phyloP scores from a whole-genome alignment of 1,140 invertebrate species.

The Aphaenogaster floridana region DNA sequence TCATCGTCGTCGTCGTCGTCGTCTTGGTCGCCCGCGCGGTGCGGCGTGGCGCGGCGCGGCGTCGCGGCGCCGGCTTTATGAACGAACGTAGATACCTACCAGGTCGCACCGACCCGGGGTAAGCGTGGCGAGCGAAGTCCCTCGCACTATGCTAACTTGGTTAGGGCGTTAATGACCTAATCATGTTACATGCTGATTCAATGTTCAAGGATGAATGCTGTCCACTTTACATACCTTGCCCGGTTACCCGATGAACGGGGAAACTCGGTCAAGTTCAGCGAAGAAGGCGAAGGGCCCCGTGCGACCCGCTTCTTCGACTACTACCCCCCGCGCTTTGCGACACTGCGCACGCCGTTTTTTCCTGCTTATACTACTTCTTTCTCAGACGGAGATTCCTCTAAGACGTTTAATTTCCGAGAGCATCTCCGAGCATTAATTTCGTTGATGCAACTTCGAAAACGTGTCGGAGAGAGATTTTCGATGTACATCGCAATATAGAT shows the following conservation, averaged over 20 bases:
- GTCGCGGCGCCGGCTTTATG: conserved; percentile 76
- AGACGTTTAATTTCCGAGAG: background rate
- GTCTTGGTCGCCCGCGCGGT: conserved; percentile 61
- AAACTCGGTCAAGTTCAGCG: conserved; percentile 86
- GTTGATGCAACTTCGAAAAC: background rate
- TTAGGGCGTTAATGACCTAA: conserved; percentile 87
- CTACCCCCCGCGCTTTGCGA: background rate
- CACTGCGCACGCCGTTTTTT: background rate
- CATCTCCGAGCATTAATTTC: background rate
- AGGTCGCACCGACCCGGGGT: conserved; percentile 74
- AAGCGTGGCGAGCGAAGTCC: conserved; percentile 84
- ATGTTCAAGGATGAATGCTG: conserved; percentile 87
- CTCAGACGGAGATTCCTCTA: background rate
- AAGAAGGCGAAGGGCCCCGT: conserved; percentile 67
- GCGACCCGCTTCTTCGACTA: conserved; percentile 32
- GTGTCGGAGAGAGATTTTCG: background rate
- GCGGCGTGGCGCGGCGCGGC: conserved; percentile 16
- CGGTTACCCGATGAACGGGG: conserved; percentile 82
- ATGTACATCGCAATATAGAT: background rate
- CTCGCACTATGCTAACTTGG: conserved; percentile 87
- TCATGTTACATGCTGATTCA: conserved; percentile 87
- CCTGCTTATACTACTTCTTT: background rate
- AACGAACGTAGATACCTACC: conserved; percentile 78
- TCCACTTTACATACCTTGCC: conserved; percentile 86
- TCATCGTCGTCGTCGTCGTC: conserved; percentile 32